Evolutionary conservation across 2,888 invertebrate genomes (phyloP).

Genomic region (Gnatocerus cornutus): DNA sequence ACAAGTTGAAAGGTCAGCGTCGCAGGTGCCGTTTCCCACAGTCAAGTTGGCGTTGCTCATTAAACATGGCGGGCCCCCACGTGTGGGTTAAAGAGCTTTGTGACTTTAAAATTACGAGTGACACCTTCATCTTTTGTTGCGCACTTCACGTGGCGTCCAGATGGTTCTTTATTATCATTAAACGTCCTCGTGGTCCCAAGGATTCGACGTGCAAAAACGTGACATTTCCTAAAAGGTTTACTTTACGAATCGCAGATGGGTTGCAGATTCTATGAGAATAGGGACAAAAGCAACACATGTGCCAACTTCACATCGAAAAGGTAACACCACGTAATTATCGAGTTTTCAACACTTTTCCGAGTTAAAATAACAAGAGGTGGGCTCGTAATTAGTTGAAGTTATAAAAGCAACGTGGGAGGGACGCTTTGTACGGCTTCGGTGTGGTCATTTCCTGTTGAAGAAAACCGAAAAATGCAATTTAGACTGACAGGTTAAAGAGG

Average conservation of each 20-base stretch:
- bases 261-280: conserved; percentile 51
- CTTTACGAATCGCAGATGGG: conserved; percentile 44
- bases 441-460: conserved; percentile 65
- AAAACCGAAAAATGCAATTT: conserved; percentile 65
- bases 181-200: conserved; percentile 7
- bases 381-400: conserved; percentile 58
- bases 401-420: conserved; percentile 56
- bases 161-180: conserved; percentile 19
- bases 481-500: conserved; percentile 54
- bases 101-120: background rate
- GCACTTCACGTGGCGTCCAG: background rate
- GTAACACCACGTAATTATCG: conserved; percentile 3
- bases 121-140: conserved; percentile 2
- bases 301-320: conserved; percentile 8
- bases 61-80: too few species aligned
- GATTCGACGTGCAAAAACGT: conserved; percentile 45
- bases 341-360: conserved; percentile 53
- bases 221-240: conserved; percentile 50
- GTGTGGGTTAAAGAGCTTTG: background rate
- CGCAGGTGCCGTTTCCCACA: conserved; percentile 41
- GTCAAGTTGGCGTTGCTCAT: conserved; percentile 31
- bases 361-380: conserved; percentile 27
- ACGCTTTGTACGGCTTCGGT: conserved; percentile 59
- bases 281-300: conserved; percentile 33
- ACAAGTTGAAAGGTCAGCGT: conserved; percentile 36